Evolutionary conservation across 2,113 vertebrate species (phyloP).

Genomic region (Mesoclemmys tuberculata): DNA sequence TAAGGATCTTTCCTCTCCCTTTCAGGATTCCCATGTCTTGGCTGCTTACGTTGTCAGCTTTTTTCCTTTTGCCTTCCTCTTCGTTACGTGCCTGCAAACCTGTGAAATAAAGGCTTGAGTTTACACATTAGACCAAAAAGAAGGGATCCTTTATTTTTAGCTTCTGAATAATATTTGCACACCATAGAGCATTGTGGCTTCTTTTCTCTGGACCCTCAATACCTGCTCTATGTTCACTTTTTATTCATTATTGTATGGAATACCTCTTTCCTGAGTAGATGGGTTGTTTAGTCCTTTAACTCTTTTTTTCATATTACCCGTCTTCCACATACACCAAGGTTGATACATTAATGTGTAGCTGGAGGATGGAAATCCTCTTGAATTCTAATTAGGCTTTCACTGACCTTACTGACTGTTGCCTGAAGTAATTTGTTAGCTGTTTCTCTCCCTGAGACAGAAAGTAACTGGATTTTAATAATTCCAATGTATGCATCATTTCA

Average conservation of each 20-base stretch:
- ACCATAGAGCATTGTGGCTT: neutral
- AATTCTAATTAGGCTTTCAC: neutral
- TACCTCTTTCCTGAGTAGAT: neutral
- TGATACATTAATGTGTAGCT: neutral
- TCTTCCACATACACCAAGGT: neutral
- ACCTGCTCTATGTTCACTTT: neutral
- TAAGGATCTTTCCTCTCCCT: neutral
- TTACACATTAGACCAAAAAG: neutral
- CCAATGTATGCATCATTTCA: neutral
- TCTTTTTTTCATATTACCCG: neutral
- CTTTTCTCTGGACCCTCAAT: neutral
- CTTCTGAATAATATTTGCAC: neutral
- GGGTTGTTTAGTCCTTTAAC: neutral
- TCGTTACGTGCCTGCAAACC: neutral
- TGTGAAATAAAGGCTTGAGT: neutral
- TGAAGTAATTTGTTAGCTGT: neutral
- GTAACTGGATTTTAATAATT: neutral
- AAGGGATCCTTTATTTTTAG: neutral
- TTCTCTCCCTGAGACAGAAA: neutral
- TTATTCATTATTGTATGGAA: neutral
- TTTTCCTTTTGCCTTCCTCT: neutral
- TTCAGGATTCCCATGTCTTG: neutral
- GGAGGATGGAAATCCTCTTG: neutral
- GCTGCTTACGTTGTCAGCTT: neutral
- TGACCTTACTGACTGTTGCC: neutral